Evolutionary conservation across 2,888 invertebrate genomes (phyloP), one percentile per base, ranked within the genome.

Genomic region (Blera fallax): DNA sequence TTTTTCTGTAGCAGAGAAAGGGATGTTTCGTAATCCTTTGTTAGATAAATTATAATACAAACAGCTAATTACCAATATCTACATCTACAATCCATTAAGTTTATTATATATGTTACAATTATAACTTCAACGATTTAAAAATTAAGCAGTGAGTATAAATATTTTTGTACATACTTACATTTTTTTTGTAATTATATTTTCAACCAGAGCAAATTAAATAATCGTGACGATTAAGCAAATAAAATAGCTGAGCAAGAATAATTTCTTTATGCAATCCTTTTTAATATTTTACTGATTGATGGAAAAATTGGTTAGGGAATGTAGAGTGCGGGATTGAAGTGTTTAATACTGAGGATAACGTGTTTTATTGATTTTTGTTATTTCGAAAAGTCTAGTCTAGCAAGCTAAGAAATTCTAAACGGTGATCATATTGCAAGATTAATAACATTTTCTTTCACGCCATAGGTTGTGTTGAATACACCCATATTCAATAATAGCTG

Each of bases 121-220:
- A n/a, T 7, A 27, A 56, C 52, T 21, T 54, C 7, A 40, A 60
- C 21, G 8, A 16, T 58, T 34, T 58, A 14, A 64, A 27, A 48
- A 64, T 32, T 52, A 52, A 62, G 52, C 60, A 29, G 40, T n/a
- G 58, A 37, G 11, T 29, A 58, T n/a, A 37, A 37, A 48, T 48
- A 6, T 40, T 48, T 21, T 62, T 54, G 14, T 54, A 52, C n/a
- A 64, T 73, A 74, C 74, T 74, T 74, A 74, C 74, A 64, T 52
- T 52, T 40, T n/a, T 45, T 5, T 45, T 54, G 16, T 45, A 43
- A 11, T 54, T 32, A 29, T 34, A 11, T 29, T 64, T 29, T 64
- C n/a, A 52, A 67, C 37, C 67, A 67, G 67, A 40, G 67, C 52
- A 67, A 52, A 52, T 67, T 52, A 52, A 67, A 52, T n/a, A 67